These are phyloP conservation scores for Bradypodion ventrale DNA, from an alignment of 2,797 vertebrate genomes.

Conservation along the genomic window DNA sequence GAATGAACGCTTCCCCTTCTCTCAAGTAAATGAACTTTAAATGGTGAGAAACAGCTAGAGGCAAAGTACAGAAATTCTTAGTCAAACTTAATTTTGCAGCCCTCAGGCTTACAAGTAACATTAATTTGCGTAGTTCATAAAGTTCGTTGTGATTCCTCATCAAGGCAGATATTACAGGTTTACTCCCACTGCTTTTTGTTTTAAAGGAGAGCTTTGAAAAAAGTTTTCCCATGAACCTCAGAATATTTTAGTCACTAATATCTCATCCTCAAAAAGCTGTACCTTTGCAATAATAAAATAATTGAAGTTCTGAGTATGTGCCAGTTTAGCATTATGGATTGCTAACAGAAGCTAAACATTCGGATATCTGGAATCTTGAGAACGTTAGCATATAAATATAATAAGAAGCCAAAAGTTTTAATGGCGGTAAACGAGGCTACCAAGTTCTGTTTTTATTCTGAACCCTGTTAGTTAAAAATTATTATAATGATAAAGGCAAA, in stretches of 20 bases:
- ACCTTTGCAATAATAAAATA: not conserved
- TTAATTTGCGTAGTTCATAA: slow-evolving; percentile 8
- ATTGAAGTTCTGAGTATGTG: not conserved
- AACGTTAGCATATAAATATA: no score
- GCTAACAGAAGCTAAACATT: no score
- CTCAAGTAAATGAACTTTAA: slow-evolving; percentile 1
- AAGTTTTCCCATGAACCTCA: slow-evolving; percentile 5
- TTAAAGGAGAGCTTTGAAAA: not conserved
- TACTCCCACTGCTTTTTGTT: not conserved
- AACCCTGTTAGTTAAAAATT: no score
- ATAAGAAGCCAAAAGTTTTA: not conserved
- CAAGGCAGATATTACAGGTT: slow-evolving; percentile 10
- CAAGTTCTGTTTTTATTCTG: not conserved
- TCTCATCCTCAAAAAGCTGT: not conserved
- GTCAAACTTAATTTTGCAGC: slow-evolving; percentile 33
- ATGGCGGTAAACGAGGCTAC: not conserved
- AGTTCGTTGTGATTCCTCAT: slow-evolving; percentile 16
- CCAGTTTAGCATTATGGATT: not conserved
- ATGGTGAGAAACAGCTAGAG: slow-evolving; percentile 23
- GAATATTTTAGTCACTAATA: not conserved
- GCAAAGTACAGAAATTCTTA: slow-evolving; percentile 15
- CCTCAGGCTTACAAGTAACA: slow-evolving; percentile 1
- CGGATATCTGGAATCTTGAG: no score
- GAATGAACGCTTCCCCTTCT: not conserved
- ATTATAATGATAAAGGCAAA: no score